Evolutionary conservation across 1,140 invertebrate species (phyloP).

Genomic region (Aphis gossypii): DNA sequence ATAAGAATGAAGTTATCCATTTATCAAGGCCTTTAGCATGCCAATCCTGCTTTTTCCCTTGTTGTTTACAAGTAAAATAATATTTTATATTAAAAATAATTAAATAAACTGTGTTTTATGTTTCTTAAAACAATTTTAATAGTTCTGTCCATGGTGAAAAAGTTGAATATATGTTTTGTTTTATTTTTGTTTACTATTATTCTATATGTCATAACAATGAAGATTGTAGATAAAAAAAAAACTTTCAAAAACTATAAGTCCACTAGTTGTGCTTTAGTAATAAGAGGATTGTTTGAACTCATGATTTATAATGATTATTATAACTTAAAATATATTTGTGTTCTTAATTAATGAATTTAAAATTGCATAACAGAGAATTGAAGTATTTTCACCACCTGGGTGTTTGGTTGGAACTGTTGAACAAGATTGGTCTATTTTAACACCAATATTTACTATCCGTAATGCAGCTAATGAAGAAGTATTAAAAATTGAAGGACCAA

Average conservation of each 20-base stretch:
- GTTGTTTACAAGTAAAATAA: constrained; percentile 77
- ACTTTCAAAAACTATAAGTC: too few relatives aligned
- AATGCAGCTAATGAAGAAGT: constrained; percentile 79
- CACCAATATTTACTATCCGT: constrained; percentile 80
- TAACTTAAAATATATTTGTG: too few relatives aligned
- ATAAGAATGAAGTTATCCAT: constrained; percentile 77
- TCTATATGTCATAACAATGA: not conserved
- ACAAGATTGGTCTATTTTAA: constrained; percentile 85
- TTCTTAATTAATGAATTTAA: constrained; percentile 17
- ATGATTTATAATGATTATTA: too few relatives aligned
- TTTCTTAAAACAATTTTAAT: too few relatives aligned
- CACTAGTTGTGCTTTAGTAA: too few relatives aligned
- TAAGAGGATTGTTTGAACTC: too few relatives aligned
- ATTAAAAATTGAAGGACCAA: constrained; percentile 82
- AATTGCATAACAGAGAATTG: constrained; percentile 68
- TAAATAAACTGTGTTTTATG: not conserved
- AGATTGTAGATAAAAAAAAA: not conserved
- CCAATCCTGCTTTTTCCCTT: constrained; percentile 80
- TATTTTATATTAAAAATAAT: not conserved
- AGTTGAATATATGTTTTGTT: too few relatives aligned
- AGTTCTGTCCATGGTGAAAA: too few relatives aligned
- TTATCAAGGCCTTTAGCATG: constrained; percentile 78
- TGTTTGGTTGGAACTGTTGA: constrained; percentile 78
- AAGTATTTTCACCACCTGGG: constrained; percentile 77
- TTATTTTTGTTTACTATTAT: not conserved